A percentile compares a stretch with the other conserved stretches of the same genome.
phyloP scores from a whole-genome alignment of 2,797 vertebrate species.

The Forpus xanthops region DNA sequence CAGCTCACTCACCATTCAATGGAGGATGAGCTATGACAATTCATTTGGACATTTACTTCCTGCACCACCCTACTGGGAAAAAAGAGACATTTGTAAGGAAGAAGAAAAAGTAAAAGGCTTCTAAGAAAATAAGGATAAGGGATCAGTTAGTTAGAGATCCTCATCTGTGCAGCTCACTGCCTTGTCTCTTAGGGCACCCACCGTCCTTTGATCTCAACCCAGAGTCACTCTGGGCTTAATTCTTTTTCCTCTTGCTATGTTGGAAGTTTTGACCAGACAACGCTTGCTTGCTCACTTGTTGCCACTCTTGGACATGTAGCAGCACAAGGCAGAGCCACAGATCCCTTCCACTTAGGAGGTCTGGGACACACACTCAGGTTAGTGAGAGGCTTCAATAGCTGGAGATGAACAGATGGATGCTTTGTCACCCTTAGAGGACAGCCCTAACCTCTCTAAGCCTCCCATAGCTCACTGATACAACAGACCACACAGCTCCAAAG shows the following conservation, averaged over 20 bases:
- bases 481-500: background rate
- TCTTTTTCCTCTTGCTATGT: background rate
- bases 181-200: background rate
- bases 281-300: background rate
- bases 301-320: background rate
- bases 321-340: background rate
- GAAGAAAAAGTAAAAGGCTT: background rate
- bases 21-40: accelerated
- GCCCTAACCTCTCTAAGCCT: background rate
- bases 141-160: background rate
- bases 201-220: background rate
- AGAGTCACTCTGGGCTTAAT: background rate
- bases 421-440: background rate
- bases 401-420: background rate
- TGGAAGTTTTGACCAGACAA: background rate
- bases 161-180: background rate
- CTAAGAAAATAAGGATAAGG: background rate
- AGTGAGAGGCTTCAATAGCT: background rate
- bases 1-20: accelerated
- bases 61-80: background rate
- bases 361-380: background rate
- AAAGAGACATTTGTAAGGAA: background rate
- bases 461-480: background rate
- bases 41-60: background rate
- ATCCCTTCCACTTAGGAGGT: background rate